A percentile compares a stretch with the other conserved stretches of the same genome.
Conservation (phyloP, 2,888 invertebrate species). For the Lamellibrachia satsuma region DNA sequence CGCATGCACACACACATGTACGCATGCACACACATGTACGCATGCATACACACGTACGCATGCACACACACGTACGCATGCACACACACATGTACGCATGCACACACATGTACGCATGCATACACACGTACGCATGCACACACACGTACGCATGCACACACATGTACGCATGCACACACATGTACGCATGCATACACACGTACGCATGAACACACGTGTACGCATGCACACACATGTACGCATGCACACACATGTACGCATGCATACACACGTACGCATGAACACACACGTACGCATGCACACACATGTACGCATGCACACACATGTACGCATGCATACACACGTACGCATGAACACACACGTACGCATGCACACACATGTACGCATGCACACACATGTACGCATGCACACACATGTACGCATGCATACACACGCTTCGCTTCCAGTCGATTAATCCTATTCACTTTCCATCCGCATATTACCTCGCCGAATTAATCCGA, state of each 20-base stretch:
- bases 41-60: not conserved
- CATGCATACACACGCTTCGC: not conserved
- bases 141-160: not conserved
- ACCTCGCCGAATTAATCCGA: conserved; percentile 1
- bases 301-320: not conserved
- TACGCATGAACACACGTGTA: not conserved
- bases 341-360: not conserved
- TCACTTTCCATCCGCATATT: not conserved
- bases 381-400: not conserved
- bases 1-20: not conserved
- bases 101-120: not conserved
- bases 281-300: not conserved
- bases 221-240: not conserved
- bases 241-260: not conserved
- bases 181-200: not conserved
- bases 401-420: not conserved
- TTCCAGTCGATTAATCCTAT: not conserved
- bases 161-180: not conserved
- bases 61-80: not conserved
- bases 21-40: not conserved
- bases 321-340: not conserved
- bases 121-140: not conserved
- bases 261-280: not conserved
- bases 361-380: not conserved
- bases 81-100: not conserved